Evolutionary conservation across 2,888 invertebrate species (phyloP).

Genomic region (Priocnemis perturbator): DNA sequence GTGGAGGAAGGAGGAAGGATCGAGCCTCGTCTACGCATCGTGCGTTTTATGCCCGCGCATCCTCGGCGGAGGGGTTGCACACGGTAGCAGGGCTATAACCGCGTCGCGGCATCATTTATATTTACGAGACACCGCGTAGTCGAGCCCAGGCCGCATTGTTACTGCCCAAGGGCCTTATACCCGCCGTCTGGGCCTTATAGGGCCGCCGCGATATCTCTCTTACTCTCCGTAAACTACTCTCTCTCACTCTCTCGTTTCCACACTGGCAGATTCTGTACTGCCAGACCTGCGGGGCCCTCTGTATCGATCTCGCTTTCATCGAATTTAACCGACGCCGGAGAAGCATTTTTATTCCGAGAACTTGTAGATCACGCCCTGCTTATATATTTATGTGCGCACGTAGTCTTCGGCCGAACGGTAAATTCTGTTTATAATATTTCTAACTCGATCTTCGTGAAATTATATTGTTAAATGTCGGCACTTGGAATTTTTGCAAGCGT

Average conservation of each 20-base stretch:
- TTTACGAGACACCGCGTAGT: conserved; percentile 72
- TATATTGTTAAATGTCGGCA: too few species aligned
- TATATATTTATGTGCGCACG: too few species aligned
- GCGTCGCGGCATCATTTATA: conserved; percentile 74
- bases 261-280: conserved; percentile 19
- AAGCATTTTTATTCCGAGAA: too few species aligned
- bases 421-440: too few species aligned
- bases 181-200: conserved; percentile 68
- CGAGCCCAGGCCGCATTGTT: conserved; percentile 65
- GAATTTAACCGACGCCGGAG: too few species aligned
- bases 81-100: conserved; percentile 72
- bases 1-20: not conserved
- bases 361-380: too few species aligned
- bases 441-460: too few species aligned
- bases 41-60: conserved; percentile 56
- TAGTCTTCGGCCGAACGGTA: too few species aligned
- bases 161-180: conserved; percentile 64
- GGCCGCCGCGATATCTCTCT: conserved; percentile 56
- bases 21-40: conserved; percentile 42
- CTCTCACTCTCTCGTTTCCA: conserved; percentile 1
- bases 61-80: conserved; percentile 44
- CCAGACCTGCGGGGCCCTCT: conserved; percentile 20
- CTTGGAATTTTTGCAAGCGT: too few species aligned
- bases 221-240: not conserved
- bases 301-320: too few species aligned